Evolutionary conservation across 2,113 vertebrate genomes (phyloP), one percentile per base, ranked within the genome.

Genomic region (Oreochromis aureus): DNA sequence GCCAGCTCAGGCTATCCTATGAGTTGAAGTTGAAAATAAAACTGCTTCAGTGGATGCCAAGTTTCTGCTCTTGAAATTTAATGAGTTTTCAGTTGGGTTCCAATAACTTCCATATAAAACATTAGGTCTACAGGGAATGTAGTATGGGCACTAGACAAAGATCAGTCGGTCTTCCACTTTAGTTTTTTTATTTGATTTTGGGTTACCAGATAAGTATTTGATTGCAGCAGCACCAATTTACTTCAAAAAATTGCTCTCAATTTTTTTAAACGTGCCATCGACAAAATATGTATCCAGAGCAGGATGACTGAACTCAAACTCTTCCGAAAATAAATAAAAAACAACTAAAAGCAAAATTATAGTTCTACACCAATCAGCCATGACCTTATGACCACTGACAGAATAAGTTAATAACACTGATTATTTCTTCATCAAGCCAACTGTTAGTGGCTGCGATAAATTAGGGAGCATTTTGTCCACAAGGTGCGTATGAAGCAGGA

Each of bases 61-160:
- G 39, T 86, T 84, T 59, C 34, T 86, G 59, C 59, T 89, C 46
- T 58, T 5, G 16, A 89, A 85, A 30, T 89, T 84, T 85, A 86
- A 89, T 86, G 69, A 82, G 73, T 89, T 79, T 86, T 48, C 71
- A 76, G 10, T 48, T 76, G 9, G 73, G 41, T 87, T 83, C 34
- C 16, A 89, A 41, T 71, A 83, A 41, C 34, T 24, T 80, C 46
- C 7, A 48, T 79, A 87, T 53, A 82, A 91, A 89, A 12, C 46
- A 56, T 55, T 48, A 39, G 1, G 34, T 79, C 46, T 66, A 36
- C 10, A 34, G 73, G 78, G 19, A 56, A 54, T 54, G 56, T n/a
- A 54, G 44, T 41, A 63, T 73, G 55, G 41, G 34, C n/a, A 41
- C 30, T 36, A 27, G 36, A 54, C 48, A 84, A 63, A 76, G 58